Evolutionary conservation across 2,113 vertebrate species (phyloP), one percentile per base, ranked within the genome.

Genomic region (Sminthopsis crassicaudata): DNA sequence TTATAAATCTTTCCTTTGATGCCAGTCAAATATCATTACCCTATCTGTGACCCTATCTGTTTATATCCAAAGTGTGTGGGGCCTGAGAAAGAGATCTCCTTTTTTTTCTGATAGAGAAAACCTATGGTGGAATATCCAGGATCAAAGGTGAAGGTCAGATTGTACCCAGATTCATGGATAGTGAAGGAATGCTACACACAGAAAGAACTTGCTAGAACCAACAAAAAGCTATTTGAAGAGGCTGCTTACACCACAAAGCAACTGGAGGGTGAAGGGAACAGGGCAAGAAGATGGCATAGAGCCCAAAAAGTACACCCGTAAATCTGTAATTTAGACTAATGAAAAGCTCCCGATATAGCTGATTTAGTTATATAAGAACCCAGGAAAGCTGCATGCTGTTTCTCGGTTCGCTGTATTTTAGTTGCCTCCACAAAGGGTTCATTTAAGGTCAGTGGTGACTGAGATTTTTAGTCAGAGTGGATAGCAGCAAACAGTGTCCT

Each of bases 281-380:
- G 98, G 97, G 95, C 96, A 97, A 92, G 96, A 96, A 96, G 96
- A 97, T 96, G 96, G 97, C 97, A 93, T 8, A 2, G 95, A 97
- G 97, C 97, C 98, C 0, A 0, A 96, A 92, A 97, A 97, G 95
- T 93, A 92, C 96, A 91, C 96, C 97, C 53, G 89, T 97, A 96
- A 97, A 96, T 97, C 97, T 98, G 98, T 97, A 97, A 98, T 97
- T 95, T 97, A 98, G 97, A 96, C 96, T 95, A 95, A 96, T 95
- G 90, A 92, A 96, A 97, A 97, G 96, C 96, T 98, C 98, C 96
- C 95, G 96, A 97, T 97, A 97, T 96, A 97, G 97, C 96, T 92
- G 95, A 96, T 95, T 97, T 53, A 89, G 96, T 97, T 97, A 98
- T 89, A 57, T 98, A 97, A 97, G 98, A 96, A 96, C 94, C 54